phyloP scores from a whole-genome alignment of 2,113 vertebrate species.

The Elanus axillaris region DNA sequence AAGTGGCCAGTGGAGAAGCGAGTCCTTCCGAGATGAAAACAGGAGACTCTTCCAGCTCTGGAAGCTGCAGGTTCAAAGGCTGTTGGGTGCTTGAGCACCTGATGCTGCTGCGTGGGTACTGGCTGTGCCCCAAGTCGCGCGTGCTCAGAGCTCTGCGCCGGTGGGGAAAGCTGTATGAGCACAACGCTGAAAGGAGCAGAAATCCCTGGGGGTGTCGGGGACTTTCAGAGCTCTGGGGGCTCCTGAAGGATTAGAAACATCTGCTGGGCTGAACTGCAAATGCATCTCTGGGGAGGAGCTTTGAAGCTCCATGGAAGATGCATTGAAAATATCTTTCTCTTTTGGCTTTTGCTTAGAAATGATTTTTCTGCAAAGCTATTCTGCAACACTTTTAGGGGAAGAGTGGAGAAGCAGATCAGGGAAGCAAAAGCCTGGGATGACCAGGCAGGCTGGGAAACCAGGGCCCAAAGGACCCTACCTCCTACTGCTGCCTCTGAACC shows the following conservation, averaged over 20 bases:
- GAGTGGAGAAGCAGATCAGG: neutral
- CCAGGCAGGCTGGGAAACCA: rapidly evolving
- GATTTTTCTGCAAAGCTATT: neutral
- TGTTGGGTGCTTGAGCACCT: neutral
- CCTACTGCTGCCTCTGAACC: rapidly evolving
- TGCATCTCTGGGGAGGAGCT: neutral
- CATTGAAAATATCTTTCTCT: neutral
- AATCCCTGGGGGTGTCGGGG: neutral
- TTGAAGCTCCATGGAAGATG: neutral
- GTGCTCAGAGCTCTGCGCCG: rapidly evolving
- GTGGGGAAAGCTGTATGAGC: neutral
- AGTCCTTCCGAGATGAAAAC: neutral
- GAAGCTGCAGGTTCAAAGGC: neutral
- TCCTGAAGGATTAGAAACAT: neutral
- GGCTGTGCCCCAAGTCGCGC: rapidly evolving
- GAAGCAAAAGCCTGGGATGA: neutral
- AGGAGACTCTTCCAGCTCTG: neutral
- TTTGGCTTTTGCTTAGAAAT: neutral
- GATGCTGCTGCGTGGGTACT: rapidly evolving
- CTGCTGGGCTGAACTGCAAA: neutral
- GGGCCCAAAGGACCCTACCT: rapidly evolving
- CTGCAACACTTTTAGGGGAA: neutral
- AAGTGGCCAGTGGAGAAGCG: rapidly evolving
- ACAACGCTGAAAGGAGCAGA: neutral
- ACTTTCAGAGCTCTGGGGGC: neutral